Evolutionary conservation across 1,140 invertebrate genomes (phyloP).

Genomic region (Drosophila dunni): DNA sequence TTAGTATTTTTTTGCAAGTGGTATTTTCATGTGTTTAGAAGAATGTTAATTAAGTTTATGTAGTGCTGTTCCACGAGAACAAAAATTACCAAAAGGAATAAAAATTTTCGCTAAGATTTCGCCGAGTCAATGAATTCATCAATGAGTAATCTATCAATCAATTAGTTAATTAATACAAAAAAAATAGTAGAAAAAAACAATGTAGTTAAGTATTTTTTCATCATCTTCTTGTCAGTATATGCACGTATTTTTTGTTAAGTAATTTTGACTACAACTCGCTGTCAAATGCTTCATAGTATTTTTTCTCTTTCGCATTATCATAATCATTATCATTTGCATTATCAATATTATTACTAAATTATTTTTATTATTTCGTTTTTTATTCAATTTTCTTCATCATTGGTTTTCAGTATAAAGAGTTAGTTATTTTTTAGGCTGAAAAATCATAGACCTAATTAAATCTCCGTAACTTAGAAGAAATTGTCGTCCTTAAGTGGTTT

Average conservation of each 20-base stretch:
- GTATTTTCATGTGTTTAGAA: conserved; percentile 34
- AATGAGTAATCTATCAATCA: conserved; percentile 58
- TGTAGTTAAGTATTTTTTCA: conserved; percentile 11
- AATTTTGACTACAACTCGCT: conserved; percentile 69
- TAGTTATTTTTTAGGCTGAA: conserved; percentile 7
- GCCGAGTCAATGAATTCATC: conserved; percentile 41
- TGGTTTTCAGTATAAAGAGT: conserved; percentile 16
- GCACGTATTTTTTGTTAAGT: conserved; percentile 23
- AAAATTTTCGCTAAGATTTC: conserved; percentile 79
- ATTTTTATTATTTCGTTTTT: conserved; percentile 21
- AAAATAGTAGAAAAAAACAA: not conserved
- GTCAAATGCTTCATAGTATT: conserved; percentile 35
- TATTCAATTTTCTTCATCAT: conserved; percentile 7
- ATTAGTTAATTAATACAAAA: conserved; percentile 1
- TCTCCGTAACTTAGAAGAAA: conserved; percentile 18
- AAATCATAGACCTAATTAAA: conserved; percentile 12
- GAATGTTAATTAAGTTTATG: conserved; percentile 50
- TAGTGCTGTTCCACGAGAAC: conserved; percentile 42
- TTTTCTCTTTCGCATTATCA: not conserved
- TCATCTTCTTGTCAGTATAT: conserved; percentile 2
- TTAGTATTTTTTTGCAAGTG: conserved; percentile 28
- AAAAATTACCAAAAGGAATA: conserved; percentile 51
- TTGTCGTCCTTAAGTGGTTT: conserved; percentile 82
- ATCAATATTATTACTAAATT: conserved; percentile 14
- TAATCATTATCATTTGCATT: conserved; percentile 3